Evolutionary conservation across 2,113 vertebrate genomes (phyloP).

Genomic region (Psophia crepitans): DNA sequence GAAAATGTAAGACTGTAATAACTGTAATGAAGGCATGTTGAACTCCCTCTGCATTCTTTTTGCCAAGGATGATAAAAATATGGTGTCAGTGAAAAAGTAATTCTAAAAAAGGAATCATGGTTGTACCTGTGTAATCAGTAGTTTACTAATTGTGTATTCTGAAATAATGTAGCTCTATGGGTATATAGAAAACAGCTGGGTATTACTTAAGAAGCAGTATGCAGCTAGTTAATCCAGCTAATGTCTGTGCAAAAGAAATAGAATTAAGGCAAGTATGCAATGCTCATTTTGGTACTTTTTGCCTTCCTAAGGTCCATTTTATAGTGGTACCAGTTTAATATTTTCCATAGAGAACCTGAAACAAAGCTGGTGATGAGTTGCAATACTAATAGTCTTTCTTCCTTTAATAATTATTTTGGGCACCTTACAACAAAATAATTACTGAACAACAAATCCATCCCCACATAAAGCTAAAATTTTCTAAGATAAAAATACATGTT

Average conservation of each 20-base stretch:
- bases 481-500: background rate
- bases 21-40: background rate
- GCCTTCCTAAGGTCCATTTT: background rate
- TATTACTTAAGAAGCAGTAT: background rate
- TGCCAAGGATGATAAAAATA: background rate
- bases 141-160: background rate
- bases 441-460: background rate
- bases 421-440: background rate
- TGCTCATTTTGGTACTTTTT: background rate
- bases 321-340: background rate
- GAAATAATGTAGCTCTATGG: background rate
- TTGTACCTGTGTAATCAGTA: background rate
- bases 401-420: conserved; percentile 2
- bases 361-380: conserved; percentile 18
- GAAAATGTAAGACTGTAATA: background rate
- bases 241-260: background rate
- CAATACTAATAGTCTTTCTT: conserved; percentile 15
- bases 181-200: background rate
- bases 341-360: background rate
- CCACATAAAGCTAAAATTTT: background rate
- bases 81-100: background rate
- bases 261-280: background rate
- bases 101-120: background rate
- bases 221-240: background rate
- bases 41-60: background rate